Percentiles rank a stretch among this genome's conserved stretches.
Evolutionary conservation across 2,797 vertebrate genomes (phyloP).

Genomic region (Malurus splendens): DNA sequence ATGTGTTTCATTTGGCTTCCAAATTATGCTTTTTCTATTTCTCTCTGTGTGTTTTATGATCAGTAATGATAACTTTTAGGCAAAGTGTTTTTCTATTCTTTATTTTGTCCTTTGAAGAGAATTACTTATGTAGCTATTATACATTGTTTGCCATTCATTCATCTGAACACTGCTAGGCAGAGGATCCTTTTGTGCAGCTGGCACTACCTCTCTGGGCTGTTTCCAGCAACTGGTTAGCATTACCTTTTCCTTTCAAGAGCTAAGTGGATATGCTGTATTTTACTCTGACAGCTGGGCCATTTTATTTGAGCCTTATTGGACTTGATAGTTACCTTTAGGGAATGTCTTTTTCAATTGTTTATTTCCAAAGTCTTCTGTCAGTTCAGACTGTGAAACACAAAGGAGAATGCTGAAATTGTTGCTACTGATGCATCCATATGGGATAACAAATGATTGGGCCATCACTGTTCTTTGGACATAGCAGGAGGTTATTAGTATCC

Average conservation of each 20-base stretch:
- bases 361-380: conserved; percentile 71
- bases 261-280: conserved; percentile 74
- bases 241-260: conserved; percentile 66
- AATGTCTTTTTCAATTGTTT: conserved; percentile 76
- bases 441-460: neutral
- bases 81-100: conserved; percentile 12
- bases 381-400: conserved; percentile 66
- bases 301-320: conserved; percentile 78
- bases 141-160: conserved; percentile 24
- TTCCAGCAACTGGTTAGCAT: conserved; percentile 63
- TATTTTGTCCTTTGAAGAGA: conserved; percentile 29
- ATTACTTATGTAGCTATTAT: conserved; percentile 30
- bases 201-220: conserved; percentile 57
- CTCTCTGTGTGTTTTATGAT: neutral
- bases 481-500: neutral
- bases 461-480: neutral
- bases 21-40: neutral
- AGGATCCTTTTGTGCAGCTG: conserved; percentile 48
- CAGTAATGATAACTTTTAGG: conserved; percentile 27
- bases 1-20: neutral
- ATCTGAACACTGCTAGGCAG: neutral
- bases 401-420: conserved; percentile 61
- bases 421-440: neutral
- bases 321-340: conserved; percentile 77
- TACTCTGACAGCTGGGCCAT: conserved; percentile 71